Evolutionary conservation across 2,113 vertebrate genomes (phyloP), one percentile per base, ranked within the genome.

Genomic region (Gadus macrocephalus): DNA sequence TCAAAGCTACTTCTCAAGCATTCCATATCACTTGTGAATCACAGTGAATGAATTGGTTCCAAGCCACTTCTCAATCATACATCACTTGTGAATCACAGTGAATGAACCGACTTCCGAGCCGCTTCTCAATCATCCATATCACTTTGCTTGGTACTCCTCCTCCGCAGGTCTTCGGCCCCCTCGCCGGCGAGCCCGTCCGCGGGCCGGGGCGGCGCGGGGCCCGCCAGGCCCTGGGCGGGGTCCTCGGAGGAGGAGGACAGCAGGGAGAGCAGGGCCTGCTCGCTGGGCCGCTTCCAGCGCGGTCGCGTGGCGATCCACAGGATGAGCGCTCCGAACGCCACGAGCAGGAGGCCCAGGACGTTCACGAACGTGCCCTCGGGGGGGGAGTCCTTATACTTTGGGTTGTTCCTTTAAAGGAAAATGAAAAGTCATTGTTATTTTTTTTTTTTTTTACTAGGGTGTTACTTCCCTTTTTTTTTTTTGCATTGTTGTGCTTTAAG

Each of bases 211-310:
- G 92, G 53, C 2, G 80, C 62, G 1, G 90, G 84, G 55, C 76
- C 79, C 0, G 68, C 84, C 75, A 88, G 92, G 72, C 19, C 69
- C 22, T 49, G 71, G 25, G 79, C 88, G 53, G 91, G 88, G 4
- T 64, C 2, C 67, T 59, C 71, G 3, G 58, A 86, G 31, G 75
- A 85, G 31, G 75, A 85, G 73, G 85, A 79, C 71, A 74, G 85
- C 69, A 86, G 74, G 60, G 73, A 35, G 77, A 82, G 80, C 25
- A 83, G 38, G 2, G 62, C 77, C 63, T 90, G 83, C 69, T 93
- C 94, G 15, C 69, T 86, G 3, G 97, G 96, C 17, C 97, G 95
- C 82, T 96, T 96, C 97, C 97, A 98, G 1, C 92, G 87, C 0
- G 90, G 77, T 22, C 90, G 94, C 77, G 94, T 97, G 73, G 86